phyloP scores from a whole-genome alignment of 2,888 invertebrate species.

The Ernsta delagoae region DNA sequence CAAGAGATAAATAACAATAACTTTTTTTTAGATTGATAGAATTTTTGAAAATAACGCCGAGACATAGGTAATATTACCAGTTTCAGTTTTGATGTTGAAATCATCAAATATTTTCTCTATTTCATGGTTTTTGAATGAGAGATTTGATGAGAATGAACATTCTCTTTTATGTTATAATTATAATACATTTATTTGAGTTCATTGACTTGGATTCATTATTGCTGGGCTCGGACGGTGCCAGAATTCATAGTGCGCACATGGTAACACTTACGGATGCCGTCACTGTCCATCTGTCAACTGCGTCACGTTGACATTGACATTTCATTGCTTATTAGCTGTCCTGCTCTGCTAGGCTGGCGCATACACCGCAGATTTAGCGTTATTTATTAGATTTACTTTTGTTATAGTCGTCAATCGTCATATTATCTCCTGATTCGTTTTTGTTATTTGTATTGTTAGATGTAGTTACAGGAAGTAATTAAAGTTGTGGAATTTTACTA shows the following conservation, averaged over 20 bases:
- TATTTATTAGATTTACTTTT: not conserved
- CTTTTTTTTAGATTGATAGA: no score
- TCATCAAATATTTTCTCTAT: no score
- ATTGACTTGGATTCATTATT: no score
- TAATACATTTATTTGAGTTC: no score
- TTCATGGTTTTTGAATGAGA: no score
- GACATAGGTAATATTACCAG: no score
- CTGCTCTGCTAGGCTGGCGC: not conserved
- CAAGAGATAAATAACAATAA: no score
- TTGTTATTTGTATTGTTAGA: not conserved
- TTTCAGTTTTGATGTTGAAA: no score
- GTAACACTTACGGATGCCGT: not conserved
- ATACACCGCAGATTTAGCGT: not conserved
- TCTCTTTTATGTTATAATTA: no score
- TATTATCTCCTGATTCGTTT: not conserved
- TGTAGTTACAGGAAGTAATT: constrained; percentile 3
- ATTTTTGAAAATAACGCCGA: no score
- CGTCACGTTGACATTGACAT: constrained; percentile 3
- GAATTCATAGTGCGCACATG: not conserved
- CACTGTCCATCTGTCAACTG: not conserved
- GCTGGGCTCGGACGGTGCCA: no score
- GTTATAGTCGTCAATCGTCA: constrained; percentile 6
- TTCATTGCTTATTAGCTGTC: not conserved
- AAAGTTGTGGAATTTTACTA: not conserved
- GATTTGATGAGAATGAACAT: no score